Percentiles rank a stretch among this genome's conserved stretches.
Conservation (phyloP, 2,888 invertebrate species). For the Creontiades dilutus region DNA sequence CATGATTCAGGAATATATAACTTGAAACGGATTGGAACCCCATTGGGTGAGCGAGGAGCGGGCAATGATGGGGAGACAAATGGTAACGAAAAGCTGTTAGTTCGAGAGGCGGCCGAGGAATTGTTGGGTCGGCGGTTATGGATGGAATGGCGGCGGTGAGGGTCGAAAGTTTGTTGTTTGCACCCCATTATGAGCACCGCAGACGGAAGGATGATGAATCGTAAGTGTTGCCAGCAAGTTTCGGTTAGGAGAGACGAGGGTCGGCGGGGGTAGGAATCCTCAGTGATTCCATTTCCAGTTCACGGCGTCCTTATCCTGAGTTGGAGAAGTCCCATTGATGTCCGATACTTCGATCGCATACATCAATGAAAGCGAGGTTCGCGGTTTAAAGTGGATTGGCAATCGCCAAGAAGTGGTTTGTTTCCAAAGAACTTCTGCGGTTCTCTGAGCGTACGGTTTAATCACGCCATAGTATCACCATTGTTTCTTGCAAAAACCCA, state of each 20-base stretch:
- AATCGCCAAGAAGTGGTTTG: too few species aligned
- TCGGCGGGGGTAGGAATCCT: not conserved
- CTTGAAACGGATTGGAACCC: constrained; percentile 2
- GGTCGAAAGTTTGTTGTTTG: constrained; percentile 34
- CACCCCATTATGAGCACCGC: constrained; percentile 32
- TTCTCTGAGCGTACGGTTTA: too few species aligned
- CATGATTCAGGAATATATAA: not conserved
- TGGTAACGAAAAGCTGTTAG: constrained; percentile 17
- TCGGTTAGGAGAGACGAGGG: not conserved
- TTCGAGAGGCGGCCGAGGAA: not conserved
- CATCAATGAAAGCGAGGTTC: not conserved
- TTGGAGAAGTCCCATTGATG: not conserved
- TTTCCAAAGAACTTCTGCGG: too few species aligned
- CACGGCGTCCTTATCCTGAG: not conserved
- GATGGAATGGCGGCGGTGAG: not conserved
- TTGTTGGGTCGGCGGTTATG: constrained; percentile 36
- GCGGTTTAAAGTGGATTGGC: too few species aligned
- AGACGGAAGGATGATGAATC: constrained; percentile 34
- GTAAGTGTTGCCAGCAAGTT: constrained; percentile 27
- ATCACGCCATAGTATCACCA: too few species aligned
- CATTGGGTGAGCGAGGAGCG: not conserved
- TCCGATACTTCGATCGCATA: not conserved
- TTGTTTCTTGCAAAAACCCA: too few species aligned
- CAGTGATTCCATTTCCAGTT: not conserved
- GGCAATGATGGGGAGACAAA: constrained; percentile 36